Percentiles rank a stretch among this genome's conserved stretches.
Conservation (phyloP, 2,888 invertebrate genomes). For the Xylota segnis region DNA sequence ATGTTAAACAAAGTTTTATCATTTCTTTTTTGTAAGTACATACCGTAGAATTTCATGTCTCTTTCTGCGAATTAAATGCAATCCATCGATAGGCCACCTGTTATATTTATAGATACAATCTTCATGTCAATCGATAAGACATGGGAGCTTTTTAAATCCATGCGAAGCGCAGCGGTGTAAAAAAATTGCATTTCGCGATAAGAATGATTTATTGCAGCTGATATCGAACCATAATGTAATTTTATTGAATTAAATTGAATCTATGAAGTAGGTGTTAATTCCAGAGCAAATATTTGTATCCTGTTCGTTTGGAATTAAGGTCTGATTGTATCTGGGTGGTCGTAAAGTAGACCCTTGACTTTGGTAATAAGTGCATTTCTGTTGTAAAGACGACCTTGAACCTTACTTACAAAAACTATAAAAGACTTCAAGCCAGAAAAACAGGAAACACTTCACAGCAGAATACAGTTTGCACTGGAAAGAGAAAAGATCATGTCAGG, state of each 20-base stretch:
- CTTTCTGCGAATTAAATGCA: not conserved
- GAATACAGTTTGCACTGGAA: too few species aligned
- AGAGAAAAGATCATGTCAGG: too few species aligned
- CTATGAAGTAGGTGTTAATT: not conserved
- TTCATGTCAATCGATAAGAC: not conserved
- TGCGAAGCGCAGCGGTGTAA: not conserved
- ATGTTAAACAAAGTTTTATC: not conserved
- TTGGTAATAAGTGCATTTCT: too few species aligned
- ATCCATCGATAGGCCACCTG: not conserved
- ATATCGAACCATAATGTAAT: not conserved
- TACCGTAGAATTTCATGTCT: slow-evolving; percentile 13
- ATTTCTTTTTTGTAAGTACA: not conserved
- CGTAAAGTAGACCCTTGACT: too few species aligned
- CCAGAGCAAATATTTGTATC: not conserved
- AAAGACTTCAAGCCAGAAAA: too few species aligned
- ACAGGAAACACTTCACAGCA: too few species aligned
- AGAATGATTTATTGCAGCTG: not conserved
- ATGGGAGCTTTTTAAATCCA: not conserved
- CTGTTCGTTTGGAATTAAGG: not conserved
- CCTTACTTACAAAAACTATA: too few species aligned
- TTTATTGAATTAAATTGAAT: not conserved
- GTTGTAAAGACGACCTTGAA: too few species aligned
- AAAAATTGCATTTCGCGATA: not conserved
- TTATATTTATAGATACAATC: not conserved
- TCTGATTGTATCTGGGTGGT: not conserved